Evolutionary conservation across 2,888 invertebrate genomes (phyloP).

Genomic region (Hemaris fuciformis): DNA sequence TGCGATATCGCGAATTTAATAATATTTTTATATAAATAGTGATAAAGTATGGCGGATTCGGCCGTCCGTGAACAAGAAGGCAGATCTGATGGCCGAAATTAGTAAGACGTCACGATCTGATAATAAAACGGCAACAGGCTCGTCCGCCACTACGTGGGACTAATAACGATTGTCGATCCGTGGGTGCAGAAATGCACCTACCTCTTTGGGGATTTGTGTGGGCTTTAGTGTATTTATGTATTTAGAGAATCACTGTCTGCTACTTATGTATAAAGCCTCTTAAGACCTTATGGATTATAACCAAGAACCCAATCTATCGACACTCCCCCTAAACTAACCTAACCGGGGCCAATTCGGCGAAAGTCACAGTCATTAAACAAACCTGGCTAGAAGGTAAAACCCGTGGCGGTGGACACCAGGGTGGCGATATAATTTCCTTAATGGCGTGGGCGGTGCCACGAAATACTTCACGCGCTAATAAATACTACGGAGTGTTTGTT

Average conservation of each 20-base stretch:
- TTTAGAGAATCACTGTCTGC: too few relatives aligned
- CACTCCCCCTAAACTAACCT: not conserved
- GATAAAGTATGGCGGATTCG: not conserved
- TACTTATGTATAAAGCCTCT: too few relatives aligned
- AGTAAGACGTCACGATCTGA: not conserved
- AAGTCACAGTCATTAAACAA: conserved; percentile 3
- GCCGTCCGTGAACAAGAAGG: not conserved
- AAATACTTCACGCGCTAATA: not conserved
- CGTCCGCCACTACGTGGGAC: too few relatives aligned
- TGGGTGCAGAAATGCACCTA: too few relatives aligned
- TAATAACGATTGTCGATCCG: too few relatives aligned
- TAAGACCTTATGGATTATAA: too few relatives aligned
- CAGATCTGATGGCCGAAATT: not conserved
- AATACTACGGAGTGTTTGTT: not conserved
- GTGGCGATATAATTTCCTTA: conserved; percentile 1
- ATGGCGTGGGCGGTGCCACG: not conserved
- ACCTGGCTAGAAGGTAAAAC: not conserved
- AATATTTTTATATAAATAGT: not conserved
- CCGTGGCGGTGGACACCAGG: not conserved
- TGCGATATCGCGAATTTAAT: not conserved
- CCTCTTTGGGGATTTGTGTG: too few relatives aligned
- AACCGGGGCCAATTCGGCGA: not conserved
- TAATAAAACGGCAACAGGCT: too few relatives aligned
- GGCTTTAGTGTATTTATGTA: too few relatives aligned
- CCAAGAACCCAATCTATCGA: not conserved